A percentile compares a stretch with the other conserved stretches of the same genome.
Evolutionary conservation across 2,113 vertebrate species (phyloP).

Genomic region (Gadus chalcogrammus): DNA sequence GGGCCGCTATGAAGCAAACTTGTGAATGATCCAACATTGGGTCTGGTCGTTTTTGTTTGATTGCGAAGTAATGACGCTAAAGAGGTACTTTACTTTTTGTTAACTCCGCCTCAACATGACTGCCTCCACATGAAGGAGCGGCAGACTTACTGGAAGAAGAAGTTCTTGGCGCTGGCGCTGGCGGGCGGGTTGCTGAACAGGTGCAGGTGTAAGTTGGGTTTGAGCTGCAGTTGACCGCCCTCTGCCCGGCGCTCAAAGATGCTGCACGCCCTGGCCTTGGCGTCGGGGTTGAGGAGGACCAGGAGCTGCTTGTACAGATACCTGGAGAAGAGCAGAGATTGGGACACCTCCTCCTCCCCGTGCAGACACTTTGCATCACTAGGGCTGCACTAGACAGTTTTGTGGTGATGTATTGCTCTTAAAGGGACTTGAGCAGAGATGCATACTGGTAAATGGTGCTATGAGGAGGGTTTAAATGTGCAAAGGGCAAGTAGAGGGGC

Average conservation of each 20-base stretch:
- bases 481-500: no score
- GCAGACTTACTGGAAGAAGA: slow-evolving; percentile 50
- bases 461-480: no score
- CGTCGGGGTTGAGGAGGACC: slow-evolving; percentile 69
- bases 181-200: slow-evolving; percentile 79
- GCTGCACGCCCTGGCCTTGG: slow-evolving; percentile 62
- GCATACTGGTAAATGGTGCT: no score
- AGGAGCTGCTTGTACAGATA: slow-evolving; percentile 85
- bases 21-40: no score
- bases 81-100: no score
- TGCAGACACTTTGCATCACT: background rate
- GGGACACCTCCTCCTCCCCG: background rate
- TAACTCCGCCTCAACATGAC: no score
- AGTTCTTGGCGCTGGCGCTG: slow-evolving; percentile 64
- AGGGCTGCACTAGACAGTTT: no score
- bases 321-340: slow-evolving; percentile 56
- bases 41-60: no score
- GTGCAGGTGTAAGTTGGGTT: slow-evolving; percentile 78
- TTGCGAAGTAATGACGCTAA: no score
- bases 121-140: background rate
- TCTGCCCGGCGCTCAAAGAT: slow-evolving; percentile 71
- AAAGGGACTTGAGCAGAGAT: no score
- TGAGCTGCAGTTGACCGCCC: slow-evolving; percentile 72
- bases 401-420: no score
- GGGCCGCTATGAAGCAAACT: no score